These are phyloP conservation scores for Pteromalus puparum DNA, from an alignment of 1,140 invertebrate genomes.

Conservation along the genomic window DNA sequence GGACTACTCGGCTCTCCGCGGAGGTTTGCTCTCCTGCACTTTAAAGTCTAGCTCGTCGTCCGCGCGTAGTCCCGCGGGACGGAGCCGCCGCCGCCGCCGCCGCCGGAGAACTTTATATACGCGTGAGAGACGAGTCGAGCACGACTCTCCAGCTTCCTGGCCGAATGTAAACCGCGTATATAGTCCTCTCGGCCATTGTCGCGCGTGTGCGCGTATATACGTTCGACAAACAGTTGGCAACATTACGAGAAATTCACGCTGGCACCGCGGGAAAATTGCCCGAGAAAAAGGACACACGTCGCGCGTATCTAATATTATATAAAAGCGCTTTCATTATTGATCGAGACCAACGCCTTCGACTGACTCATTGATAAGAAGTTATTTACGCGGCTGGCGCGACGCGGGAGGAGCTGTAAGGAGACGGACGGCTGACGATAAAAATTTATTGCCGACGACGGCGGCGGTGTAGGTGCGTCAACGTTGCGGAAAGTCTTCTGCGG, in stretches of 20 bases:
- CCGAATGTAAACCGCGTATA: constrained; percentile 58
- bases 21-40: constrained; percentile 39
- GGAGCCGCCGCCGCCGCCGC: background rate
- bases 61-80: constrained; percentile 52
- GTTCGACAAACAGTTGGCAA: constrained; percentile 55
- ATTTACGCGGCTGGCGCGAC: background rate
- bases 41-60: constrained; percentile 53
- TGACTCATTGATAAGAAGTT: constrained; percentile 30
- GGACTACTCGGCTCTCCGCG: background rate
- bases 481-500: background rate
- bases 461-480: background rate
- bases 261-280: background rate
- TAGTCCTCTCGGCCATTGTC: constrained; percentile 54
- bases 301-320: too few relatives aligned
- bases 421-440: background rate
- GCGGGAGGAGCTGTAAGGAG: too few relatives aligned
- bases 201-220: constrained; percentile 38
- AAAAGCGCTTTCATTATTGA: constrained; percentile 25
- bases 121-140: background rate
- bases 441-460: background rate
- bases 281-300: background rate
- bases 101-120: constrained; percentile 1
- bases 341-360: constrained; percentile 29
- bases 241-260: constrained; percentile 47
- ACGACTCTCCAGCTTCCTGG: constrained; percentile 50